A percentile compares a stretch with the other conserved stretches of the same genome.
These are phyloP conservation scores for Acronicta psi DNA, from an alignment of 2,888 invertebrate genomes.

Conservation along the genomic window DNA sequence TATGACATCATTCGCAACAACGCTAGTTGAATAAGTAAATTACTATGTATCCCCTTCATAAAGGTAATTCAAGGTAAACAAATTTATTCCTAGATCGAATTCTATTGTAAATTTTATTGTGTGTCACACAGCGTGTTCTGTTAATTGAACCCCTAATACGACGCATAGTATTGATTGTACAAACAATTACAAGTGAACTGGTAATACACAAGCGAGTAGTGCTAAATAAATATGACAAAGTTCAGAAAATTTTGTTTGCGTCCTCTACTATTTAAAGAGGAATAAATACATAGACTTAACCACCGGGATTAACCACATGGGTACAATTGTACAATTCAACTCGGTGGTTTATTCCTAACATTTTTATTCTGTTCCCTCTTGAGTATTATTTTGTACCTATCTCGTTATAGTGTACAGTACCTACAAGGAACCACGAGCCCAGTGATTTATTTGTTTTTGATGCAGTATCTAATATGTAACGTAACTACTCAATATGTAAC, in stretches of 20 bases:
- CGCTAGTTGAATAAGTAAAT: not conserved
- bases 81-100: slow-evolving; percentile 11
- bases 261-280: slow-evolving; percentile 33
- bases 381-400: slow-evolving; percentile 1
- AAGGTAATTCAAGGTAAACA: not conserved
- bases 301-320: slow-evolving; percentile 24
- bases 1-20: not conserved
- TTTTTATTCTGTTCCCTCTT: slow-evolving; percentile 2
- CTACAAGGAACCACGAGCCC: slow-evolving; percentile 17
- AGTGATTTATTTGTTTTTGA: slow-evolving; percentile 24
- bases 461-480: slow-evolving; percentile 6
- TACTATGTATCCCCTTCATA: too few species aligned
- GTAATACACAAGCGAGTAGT: not conserved
- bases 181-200: slow-evolving; percentile 16
- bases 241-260: slow-evolving; percentile 14
- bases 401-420: slow-evolving; percentile 7
- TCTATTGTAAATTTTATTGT: slow-evolving; percentile 11
- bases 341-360: slow-evolving; percentile 13
- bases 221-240: slow-evolving; percentile 20
- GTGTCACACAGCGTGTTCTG: slow-evolving; percentile 11
- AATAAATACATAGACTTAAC: slow-evolving; percentile 21
- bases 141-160: slow-evolving; percentile 24
- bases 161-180: slow-evolving; percentile 17
- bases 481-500: too few species aligned
- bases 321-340: slow-evolving; percentile 16